phyloP scores from a whole-genome alignment of 2,888 invertebrate genomes.

The Lithophane semibrunnea region DNA sequence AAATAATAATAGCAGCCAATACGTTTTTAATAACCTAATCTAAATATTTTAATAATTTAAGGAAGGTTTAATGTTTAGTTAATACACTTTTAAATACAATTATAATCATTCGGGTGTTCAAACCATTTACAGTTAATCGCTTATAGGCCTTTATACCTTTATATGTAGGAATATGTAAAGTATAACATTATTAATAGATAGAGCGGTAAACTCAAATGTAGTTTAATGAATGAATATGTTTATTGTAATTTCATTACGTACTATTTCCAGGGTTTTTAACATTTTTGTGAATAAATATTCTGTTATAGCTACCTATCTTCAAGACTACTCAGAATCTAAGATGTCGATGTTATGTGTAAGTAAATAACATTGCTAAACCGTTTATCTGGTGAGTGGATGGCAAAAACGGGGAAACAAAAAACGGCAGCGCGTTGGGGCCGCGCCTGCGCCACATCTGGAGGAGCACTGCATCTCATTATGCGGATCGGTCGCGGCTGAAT shows the following conservation, averaged over 20 bases:
- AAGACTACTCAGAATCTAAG: slow-evolving; percentile 23
- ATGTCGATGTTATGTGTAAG: slow-evolving; percentile 39
- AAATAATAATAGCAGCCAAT: slow-evolving; percentile 5
- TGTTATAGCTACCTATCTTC: not conserved
- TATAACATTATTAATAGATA: not conserved
- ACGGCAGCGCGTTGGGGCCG: slow-evolving; percentile 80
- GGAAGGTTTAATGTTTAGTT: not conserved
- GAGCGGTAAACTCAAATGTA: not conserved
- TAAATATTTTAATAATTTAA: slow-evolving; percentile 7
- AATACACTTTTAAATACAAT: not conserved
- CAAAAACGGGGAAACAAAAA: slow-evolving; percentile 80
- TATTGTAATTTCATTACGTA: not conserved
- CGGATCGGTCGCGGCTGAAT: slow-evolving; percentile 85
- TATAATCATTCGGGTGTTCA: not conserved
- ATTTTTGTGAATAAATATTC: slow-evolving; percentile 10
- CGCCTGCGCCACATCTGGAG: slow-evolving; percentile 89
- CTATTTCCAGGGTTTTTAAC: slow-evolving; percentile 2
- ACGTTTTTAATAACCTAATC: not conserved
- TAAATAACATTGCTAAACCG: slow-evolving; percentile 59
- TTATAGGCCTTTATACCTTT: not conserved
- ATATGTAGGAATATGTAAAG: not conserved
- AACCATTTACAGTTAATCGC: not conserved
- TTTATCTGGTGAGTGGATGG: slow-evolving; percentile 64
- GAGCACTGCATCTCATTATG: slow-evolving; percentile 88
- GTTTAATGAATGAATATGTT: slow-evolving; percentile 1